These are phyloP conservation scores for Cotesia vestalis DNA, from an alignment of 1,140 invertebrate species.

Conservation along the genomic window DNA sequence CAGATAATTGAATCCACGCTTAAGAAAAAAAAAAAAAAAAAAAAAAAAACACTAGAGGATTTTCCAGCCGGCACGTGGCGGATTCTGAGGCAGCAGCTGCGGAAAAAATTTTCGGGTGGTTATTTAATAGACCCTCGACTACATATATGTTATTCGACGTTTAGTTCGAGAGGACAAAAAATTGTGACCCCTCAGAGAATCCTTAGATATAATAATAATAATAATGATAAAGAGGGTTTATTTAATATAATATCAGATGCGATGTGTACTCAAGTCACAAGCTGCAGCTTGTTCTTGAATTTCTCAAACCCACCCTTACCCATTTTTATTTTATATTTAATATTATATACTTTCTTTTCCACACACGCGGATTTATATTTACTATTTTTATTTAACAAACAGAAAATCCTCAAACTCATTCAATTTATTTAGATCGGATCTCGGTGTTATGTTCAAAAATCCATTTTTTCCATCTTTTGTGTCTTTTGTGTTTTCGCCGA, in stretches of 20 bases:
- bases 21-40: constrained; percentile 19
- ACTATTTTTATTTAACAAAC: too few relatives aligned
- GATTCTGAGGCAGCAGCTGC: constrained; percentile 31
- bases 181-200: background rate
- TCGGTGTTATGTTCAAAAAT: background rate
- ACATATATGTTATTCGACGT: constrained; percentile 32
- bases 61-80: constrained; percentile 22
- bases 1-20: background rate
- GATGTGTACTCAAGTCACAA: constrained; percentile 33
- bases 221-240: constrained; percentile 1
- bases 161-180: constrained; percentile 22
- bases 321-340: too few relatives aligned
- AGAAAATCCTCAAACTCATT: too few relatives aligned
- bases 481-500: too few relatives aligned
- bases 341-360: too few relatives aligned
- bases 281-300: constrained; percentile 18
- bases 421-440: too few relatives aligned
- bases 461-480: too few relatives aligned
- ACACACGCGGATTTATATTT: too few relatives aligned
- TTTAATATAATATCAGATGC: constrained; percentile 25
- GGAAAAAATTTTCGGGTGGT: constrained; percentile 4
- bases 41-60: constrained; percentile 19
- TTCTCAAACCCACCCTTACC: constrained; percentile 13
- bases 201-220: too few relatives aligned
- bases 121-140: constrained; percentile 33